Percentiles rank a stretch among this genome's conserved stretches.
Conservation (phyloP, 2,113 vertebrate species). For the Petaurus breviceps region DNA sequence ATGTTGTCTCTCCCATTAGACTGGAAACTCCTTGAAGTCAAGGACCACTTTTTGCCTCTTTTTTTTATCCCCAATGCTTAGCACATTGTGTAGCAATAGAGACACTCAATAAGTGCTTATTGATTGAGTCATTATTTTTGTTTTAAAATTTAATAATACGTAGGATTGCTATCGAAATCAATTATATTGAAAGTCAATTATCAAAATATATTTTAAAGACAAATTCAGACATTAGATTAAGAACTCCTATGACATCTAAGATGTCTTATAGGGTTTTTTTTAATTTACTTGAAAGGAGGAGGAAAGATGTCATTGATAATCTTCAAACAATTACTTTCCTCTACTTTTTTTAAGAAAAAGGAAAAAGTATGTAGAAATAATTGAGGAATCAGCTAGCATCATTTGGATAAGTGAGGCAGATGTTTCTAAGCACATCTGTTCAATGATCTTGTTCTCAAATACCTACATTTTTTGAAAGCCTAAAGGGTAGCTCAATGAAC, state of each 20-base stretch:
- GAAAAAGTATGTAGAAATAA: not conserved
- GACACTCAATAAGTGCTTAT: not conserved
- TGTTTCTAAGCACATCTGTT: conserved; percentile 53
- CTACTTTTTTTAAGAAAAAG: not conserved
- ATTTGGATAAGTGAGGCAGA: conserved; percentile 43
- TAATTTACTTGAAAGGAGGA: not conserved
- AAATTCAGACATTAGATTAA: not conserved
- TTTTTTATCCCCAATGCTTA: not conserved
- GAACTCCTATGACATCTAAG: not conserved
- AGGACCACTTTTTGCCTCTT: not conserved
- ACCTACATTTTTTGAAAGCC: not conserved
- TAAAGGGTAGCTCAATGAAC: conserved; percentile 6
- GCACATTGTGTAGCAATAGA: not conserved
- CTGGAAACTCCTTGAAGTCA: not conserved
- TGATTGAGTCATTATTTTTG: not conserved
- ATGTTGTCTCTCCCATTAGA: not conserved
- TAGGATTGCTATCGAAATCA: not conserved
- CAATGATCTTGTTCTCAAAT: accelerated
- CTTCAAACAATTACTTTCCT: not conserved
- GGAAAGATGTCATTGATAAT: not conserved
- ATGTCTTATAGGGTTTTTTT: not conserved
- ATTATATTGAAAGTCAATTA: not conserved
- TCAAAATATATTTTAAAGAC: not conserved
- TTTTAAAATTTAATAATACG: not conserved
- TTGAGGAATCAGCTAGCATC: not conserved